These are phyloP conservation scores for Pithecia hirsuta DNA, from an alignment of 2,797 vertebrate genomes.

Conservation along the genomic window DNA sequence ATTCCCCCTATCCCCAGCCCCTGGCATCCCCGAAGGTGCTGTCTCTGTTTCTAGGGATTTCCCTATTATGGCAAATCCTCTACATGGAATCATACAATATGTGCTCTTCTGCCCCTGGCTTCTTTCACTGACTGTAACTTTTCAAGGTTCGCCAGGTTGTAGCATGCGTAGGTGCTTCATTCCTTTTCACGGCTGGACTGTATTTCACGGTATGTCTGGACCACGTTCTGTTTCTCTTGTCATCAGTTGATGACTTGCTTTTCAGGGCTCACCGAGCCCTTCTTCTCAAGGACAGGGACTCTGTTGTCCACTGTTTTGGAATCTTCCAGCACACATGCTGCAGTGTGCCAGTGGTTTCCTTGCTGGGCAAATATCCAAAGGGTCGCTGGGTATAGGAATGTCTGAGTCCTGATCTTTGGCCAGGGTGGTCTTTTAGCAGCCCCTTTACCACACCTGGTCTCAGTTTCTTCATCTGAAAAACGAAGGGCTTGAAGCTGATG, in stretches of 20 bases:
- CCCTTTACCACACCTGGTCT: background rate
- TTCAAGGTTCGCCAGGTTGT: accelerated
- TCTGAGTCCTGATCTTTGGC: no score
- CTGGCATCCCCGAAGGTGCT: accelerated
- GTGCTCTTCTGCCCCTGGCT: background rate
- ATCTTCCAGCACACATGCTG: background rate
- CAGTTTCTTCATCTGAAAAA: background rate
- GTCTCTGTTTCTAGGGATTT: accelerated
- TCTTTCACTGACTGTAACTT: accelerated
- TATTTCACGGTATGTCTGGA: accelerated
- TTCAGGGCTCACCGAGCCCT: accelerated
- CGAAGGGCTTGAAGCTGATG: background rate
- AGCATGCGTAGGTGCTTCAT: accelerated
- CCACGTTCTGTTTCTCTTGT: accelerated
- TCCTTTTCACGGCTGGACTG: accelerated
- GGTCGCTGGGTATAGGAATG: accelerated
- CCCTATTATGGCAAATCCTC: background rate
- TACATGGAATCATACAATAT: accelerated
- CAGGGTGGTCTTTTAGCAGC: accelerated
- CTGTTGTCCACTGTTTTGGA: background rate
- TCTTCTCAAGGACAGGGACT: background rate
- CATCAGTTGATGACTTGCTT: background rate
- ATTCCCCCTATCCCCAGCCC: accelerated
- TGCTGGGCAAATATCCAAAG: accelerated
- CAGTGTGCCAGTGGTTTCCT: accelerated